phyloP scores from a whole-genome alignment of 1,140 invertebrate genomes.

The Lysiphlebus fabarum region DNA sequence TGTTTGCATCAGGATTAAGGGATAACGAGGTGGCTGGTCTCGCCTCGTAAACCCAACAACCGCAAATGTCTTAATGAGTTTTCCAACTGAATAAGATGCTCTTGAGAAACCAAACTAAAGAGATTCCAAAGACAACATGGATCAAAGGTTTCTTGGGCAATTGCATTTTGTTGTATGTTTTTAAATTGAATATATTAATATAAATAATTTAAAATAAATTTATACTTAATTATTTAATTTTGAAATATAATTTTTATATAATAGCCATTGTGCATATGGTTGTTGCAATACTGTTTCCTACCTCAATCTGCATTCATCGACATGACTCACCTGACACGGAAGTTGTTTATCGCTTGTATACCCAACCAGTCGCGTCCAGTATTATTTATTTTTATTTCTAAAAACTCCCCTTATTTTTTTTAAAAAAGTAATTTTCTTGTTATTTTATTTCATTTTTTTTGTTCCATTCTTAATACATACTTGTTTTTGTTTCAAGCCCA shows the following conservation, averaged over 20 bases:
- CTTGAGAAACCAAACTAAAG: slow-evolving; percentile 17
- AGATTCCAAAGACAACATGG: slow-evolving; percentile 11
- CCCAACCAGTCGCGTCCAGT: too few species aligned
- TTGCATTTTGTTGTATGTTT: not conserved
- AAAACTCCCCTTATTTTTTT: slow-evolving; percentile 5
- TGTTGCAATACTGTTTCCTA: too few species aligned
- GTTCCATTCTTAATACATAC: slow-evolving; percentile 5
- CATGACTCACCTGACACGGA: slow-evolving; percentile 7
- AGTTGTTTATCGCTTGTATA: not conserved
- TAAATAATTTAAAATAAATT: not conserved
- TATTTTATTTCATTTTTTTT: not conserved
- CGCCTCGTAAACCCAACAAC: slow-evolving; percentile 19
- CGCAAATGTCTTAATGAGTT: slow-evolving; percentile 26
- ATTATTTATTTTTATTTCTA: too few species aligned
- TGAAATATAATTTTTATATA: not conserved
- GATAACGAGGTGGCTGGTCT: slow-evolving; percentile 23
- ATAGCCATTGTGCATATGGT: too few species aligned
- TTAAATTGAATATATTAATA: not conserved
- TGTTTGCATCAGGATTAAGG: slow-evolving; percentile 24
- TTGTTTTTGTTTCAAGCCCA: slow-evolving; percentile 13
- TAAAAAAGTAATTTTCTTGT: slow-evolving; percentile 17
- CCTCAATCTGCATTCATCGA: not conserved
- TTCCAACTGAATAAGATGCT: slow-evolving; percentile 25
- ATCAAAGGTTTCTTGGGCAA: slow-evolving; percentile 18
- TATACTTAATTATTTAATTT: not conserved